Conservation (phyloP, 2,797 vertebrate genomes). For the Acanthornis magna region DNA sequence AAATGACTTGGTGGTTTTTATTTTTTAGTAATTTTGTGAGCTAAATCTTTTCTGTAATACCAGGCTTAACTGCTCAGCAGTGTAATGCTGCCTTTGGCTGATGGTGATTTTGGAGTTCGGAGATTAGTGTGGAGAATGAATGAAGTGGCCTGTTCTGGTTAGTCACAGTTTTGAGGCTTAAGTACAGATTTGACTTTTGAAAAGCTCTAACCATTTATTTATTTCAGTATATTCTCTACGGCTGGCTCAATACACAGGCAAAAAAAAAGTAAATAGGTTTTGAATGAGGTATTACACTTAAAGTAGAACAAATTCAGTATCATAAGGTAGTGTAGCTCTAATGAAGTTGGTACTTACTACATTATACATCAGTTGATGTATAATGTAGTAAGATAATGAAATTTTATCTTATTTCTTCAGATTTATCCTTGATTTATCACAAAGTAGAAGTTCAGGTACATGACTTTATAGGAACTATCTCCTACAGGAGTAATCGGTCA, state of each 20-base stretch:
- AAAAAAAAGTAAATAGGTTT: not conserved
- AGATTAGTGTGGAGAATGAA: not conserved
- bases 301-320: not conserved
- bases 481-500: not conserved
- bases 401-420: not conserved
- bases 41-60: not conserved
- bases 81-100: not conserved
- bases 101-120: not conserved
- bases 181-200: not conserved
- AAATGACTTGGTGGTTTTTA: not conserved
- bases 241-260: not conserved
- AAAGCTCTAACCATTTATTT: not conserved
- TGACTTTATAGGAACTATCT: not conserved
- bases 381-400: not conserved
- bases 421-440: not conserved
- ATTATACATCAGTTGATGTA: not conserved
- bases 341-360: not conserved
- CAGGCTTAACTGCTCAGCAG: not conserved
- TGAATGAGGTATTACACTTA: not conserved
- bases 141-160: not conserved
- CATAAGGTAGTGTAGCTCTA: not conserved
- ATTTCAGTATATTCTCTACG: not conserved
- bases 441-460: not conserved
- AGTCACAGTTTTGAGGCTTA: constrained; percentile 2
- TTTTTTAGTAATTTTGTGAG: not conserved